phyloP scores from a whole-genome alignment of 2,113 vertebrate genomes.

The Acanthisitta chloris region DNA sequence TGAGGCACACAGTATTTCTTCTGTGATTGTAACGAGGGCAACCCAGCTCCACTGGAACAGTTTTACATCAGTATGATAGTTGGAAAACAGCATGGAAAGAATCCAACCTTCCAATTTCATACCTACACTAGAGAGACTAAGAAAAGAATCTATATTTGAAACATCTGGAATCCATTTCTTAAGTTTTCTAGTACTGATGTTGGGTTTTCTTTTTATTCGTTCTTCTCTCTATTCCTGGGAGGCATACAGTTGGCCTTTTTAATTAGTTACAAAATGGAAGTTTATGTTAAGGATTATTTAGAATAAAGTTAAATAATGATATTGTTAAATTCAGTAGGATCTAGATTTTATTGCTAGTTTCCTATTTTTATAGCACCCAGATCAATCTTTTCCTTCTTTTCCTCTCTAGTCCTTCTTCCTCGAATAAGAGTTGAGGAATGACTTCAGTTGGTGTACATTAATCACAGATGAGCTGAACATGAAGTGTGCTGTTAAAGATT shows the following conservation, averaged over 20 bases:
- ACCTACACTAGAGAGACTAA: neutral
- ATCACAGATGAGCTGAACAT: neutral
- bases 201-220: neutral
- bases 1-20: neutral
- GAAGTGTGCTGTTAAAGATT: neutral
- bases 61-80: conserved; percentile 1
- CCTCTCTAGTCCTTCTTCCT: neutral
- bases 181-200: neutral
- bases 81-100: conserved; percentile 1
- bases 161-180: conserved; percentile 42
- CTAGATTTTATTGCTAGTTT: neutral
- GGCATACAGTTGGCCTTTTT: neutral
- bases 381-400: neutral
- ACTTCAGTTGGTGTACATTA: neutral
- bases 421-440: neutral
- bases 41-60: neutral
- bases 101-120: conserved; percentile 2
- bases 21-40: neutral
- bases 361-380: neutral
- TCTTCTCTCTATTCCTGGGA: neutral
- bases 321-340: neutral
- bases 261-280: conserved; percentile 19
- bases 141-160: neutral
- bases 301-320: neutral
- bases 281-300: neutral